A percentile compares a stretch with the other conserved stretches of the same genome.
phyloP scores from a whole-genome alignment of 2,797 vertebrate species.

The Rhadinocentrus ornatus region DNA sequence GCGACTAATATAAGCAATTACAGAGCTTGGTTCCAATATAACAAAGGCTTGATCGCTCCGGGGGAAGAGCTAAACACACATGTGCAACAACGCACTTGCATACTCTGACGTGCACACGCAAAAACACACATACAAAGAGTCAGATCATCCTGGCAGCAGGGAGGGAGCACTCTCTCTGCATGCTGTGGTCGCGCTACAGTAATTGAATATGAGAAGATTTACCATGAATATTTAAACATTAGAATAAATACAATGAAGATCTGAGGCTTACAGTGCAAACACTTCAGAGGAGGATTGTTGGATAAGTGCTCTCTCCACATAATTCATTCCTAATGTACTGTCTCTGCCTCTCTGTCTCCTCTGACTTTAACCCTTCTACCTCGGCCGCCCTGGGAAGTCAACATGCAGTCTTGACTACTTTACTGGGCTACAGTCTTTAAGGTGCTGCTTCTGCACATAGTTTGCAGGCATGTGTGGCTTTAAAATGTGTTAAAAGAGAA shows the following conservation, averaged over 20 bases:
- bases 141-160: slow-evolving; percentile 72
- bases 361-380: slow-evolving; percentile 48
- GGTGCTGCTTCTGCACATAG: slow-evolving; percentile 25
- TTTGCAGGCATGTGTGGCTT: slow-evolving; percentile 15
- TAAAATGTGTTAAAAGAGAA: slow-evolving; percentile 25
- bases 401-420: slow-evolving; percentile 48
- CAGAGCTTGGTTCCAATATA: slow-evolving; percentile 90
- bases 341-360: slow-evolving; percentile 41
- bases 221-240: slow-evolving; percentile 90
- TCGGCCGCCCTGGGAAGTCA: slow-evolving; percentile 53
- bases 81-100: not conserved
- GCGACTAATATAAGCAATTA: slow-evolving; percentile 91
- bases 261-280: slow-evolving; percentile 80
- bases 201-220: slow-evolving; percentile 91
- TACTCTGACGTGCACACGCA: slow-evolving; percentile 19
- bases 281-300: slow-evolving; percentile 78
- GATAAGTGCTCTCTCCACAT: slow-evolving; percentile 80
- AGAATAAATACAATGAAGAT: slow-evolving; percentile 88
- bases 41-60: slow-evolving; percentile 85
- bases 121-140: slow-evolving; percentile 44
- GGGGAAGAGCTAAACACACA: slow-evolving; percentile 76
- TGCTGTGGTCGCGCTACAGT: slow-evolving; percentile 77
- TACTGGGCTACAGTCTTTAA: slow-evolving; percentile 28
- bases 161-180: slow-evolving; percentile 76
- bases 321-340: slow-evolving; percentile 80